Evolutionary conservation across 2,888 invertebrate species (phyloP), one percentile per base, ranked within the genome.

Genomic region (Ormia ochracea): DNA sequence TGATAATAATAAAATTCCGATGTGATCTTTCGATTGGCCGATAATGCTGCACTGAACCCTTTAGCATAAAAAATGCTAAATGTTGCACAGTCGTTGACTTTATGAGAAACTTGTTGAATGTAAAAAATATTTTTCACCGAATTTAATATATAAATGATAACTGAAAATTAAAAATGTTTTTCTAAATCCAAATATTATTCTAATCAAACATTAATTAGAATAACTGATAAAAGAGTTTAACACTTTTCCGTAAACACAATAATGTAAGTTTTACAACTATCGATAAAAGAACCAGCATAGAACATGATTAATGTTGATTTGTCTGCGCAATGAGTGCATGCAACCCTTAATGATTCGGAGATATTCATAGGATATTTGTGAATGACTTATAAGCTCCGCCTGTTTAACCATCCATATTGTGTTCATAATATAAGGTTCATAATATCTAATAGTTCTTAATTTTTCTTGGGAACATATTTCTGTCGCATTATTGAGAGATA

Each of bases 381-480:
- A 70, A 36, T 12, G 52, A 43, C 69, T 63, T 72, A 58, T 52
- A 50, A 59, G 58, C 78, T 73, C 78, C 78, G 73, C 78, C 78
- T 14, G 66, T 59, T 77, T 65, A 63, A 63, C 56, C 58, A 48
- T 54, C 59, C 66, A 72, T 65, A 48, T 58, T 66, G 28, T 31
- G n/a, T n/a, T 14, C 9, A 31, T 31, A 74, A 10, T 50, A n/a
- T n/a, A n/a, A n/a, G n/a, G n/a, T 58, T 59, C 9, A 50, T 14
- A 4, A n/a, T n/a, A n/a, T n/a, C 12, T 14, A 3, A 28, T 48
- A 58, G 45, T 56, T 23, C 48, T 31, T 21, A 12, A 4, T 23
- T 65, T 12, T 36, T 56, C 6, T 56, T 6, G n/a, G 45, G 61
- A 56, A 61, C 52, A 73, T 61, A 72, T 50, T 73, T 48, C 38